These are phyloP conservation scores for Melanotaenia pygmaea DNA, from an alignment of 2,797 vertebrate species.

Conservation along the genomic window DNA sequence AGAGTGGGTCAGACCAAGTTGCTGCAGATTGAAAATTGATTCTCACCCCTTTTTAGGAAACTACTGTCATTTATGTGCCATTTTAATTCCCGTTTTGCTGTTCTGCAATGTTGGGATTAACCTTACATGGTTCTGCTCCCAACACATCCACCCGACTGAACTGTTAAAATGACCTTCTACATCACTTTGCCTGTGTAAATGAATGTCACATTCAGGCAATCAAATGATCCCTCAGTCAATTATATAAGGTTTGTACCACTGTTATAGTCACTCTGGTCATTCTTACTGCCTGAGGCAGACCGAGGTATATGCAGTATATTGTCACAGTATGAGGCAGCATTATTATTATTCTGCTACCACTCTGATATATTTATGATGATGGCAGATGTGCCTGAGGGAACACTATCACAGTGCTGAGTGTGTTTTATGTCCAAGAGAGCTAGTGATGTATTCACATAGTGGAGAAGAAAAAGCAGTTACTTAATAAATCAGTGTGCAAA, in stretches of 20 bases:
- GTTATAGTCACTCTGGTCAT: slow-evolving; percentile 41
- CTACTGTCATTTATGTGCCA: slow-evolving; percentile 71
- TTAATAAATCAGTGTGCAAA: slow-evolving; percentile 28
- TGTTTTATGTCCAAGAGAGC: slow-evolving; percentile 57
- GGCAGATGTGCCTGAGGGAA: slow-evolving; percentile 58
- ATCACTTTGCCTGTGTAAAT: slow-evolving; percentile 60
- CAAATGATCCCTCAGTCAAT: slow-evolving; percentile 64
- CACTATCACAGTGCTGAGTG: slow-evolving; percentile 24
- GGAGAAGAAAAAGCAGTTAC: slow-evolving; percentile 7
- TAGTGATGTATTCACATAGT: slow-evolving; percentile 5
- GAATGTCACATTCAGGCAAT: slow-evolving; percentile 65
- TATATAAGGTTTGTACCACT: slow-evolving; percentile 55
- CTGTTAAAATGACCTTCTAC: slow-evolving; percentile 52
- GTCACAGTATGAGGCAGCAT: slow-evolving; percentile 16
- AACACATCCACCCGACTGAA: slow-evolving; percentile 48
- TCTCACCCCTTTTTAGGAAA: slow-evolving; percentile 73
- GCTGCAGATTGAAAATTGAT: slow-evolving; percentile 79
- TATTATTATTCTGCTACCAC: slow-evolving; percentile 55
- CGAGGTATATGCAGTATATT: slow-evolving; percentile 3
- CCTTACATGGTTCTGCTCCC: slow-evolving; percentile 49
- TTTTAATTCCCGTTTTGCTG: slow-evolving; percentile 61
- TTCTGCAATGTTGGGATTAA: slow-evolving; percentile 56
- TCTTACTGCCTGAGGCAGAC: slow-evolving; percentile 25
- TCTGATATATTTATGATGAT: slow-evolving; percentile 67
- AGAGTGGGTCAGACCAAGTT: slow-evolving; percentile 69